Conservation (phyloP, 2,113 vertebrate species). For the Gambusia holbrooki region DNA sequence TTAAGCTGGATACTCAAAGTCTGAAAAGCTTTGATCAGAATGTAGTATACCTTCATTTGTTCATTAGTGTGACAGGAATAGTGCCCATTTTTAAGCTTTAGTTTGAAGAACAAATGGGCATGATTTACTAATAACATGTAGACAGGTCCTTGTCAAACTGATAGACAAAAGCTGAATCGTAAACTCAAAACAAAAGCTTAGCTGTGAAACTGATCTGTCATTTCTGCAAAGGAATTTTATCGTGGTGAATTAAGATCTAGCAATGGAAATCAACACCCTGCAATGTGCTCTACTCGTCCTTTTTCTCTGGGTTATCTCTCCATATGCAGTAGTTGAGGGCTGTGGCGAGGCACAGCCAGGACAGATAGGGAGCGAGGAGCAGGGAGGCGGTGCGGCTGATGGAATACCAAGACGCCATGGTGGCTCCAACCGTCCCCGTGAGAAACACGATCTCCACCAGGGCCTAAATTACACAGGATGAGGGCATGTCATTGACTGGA, state of each 20-base stretch:
- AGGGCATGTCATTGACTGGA: background rate
- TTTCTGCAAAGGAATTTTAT: background rate
- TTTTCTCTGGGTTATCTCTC: conserved; percentile 84
- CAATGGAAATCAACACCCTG: background rate
- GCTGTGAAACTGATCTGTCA: background rate
- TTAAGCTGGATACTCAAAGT: too few relatives aligned
- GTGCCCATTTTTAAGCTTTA: background rate
- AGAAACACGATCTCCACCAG: conserved; percentile 82
- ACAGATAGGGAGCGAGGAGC: conserved; percentile 87
- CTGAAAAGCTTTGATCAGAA: background rate
- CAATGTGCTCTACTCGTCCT: conserved; percentile 53
- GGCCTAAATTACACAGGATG: conserved; percentile 67
- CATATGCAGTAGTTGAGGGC: conserved; percentile 86
- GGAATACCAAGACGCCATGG: conserved; percentile 83
- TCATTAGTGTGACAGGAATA: background rate
- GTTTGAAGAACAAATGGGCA: background rate
- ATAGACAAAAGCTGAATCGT: background rate
- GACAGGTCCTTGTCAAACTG: background rate
- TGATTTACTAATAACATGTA: background rate
- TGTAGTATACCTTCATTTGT: background rate
- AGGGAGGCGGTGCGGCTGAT: conserved; percentile 83
- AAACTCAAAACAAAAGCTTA: background rate
- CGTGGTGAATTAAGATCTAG: background rate
- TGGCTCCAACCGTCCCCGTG: conserved; percentile 81
- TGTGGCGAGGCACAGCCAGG: conserved; percentile 87